Evolutionary conservation across 1,140 invertebrate species (phyloP).

Genomic region (Apis laboriosa): DNA sequence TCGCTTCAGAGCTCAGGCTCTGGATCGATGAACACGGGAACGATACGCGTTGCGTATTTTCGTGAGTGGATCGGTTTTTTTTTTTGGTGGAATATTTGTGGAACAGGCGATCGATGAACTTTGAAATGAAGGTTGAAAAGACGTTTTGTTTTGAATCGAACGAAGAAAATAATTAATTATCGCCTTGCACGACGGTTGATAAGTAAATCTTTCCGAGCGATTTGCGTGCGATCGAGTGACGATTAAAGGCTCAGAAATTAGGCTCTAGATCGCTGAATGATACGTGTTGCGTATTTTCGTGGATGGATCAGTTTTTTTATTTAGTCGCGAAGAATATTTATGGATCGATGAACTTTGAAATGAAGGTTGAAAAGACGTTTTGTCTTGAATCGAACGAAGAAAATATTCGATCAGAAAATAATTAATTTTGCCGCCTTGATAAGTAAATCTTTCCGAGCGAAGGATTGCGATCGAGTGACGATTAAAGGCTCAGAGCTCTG

Average conservation of each 20-base stretch:
- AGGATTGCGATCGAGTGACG: slow-evolving; percentile 38
- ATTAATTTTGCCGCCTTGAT: slow-evolving; percentile 61
- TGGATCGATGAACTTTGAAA: no score
- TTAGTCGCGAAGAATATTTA: neutral
- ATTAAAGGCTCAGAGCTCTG: neutral
- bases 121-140: no score
- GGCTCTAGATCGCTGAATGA: neutral
- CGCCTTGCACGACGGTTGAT: slow-evolving; percentile 59
- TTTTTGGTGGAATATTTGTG: neutral
- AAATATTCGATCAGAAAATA: no score
- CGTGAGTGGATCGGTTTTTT: neutral
- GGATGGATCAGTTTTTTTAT: neutral
- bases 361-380: no score
- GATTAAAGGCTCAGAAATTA: slow-evolving; percentile 2
- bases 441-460: slow-evolving; percentile 64
- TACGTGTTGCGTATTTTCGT: no score
- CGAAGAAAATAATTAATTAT: slow-evolving; percentile 51
- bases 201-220: slow-evolving; percentile 64
- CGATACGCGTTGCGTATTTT: no score
- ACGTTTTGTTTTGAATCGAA: no score
- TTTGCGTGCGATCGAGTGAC: slow-evolving; percentile 40
- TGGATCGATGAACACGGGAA: neutral
- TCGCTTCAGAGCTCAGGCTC: neutral
- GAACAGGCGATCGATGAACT: no score
- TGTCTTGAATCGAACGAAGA: no score